A percentile compares a stretch with the other conserved stretches of the same genome.
These are phyloP conservation scores for Megaceryle maxima DNA, from an alignment of 2,113 vertebrate species.

Conservation along the genomic window DNA sequence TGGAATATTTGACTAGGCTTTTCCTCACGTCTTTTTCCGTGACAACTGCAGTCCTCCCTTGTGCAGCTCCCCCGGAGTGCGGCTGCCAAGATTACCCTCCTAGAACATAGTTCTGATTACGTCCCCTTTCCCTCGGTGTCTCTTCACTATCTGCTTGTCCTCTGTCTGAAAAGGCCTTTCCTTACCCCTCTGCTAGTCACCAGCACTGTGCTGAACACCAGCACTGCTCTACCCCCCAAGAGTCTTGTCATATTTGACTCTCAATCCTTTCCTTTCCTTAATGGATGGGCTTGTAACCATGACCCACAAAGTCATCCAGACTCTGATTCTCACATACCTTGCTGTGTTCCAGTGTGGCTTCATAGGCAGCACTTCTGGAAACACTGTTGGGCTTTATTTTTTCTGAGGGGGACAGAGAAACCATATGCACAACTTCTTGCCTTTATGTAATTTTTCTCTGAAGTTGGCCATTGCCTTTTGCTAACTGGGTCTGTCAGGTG, in stretches of 20 bases:
- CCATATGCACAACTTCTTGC: neutral
- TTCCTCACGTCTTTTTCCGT: rapidly evolving
- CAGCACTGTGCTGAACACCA: neutral
- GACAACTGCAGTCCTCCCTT: neutral
- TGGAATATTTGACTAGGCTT: neutral
- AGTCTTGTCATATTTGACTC: neutral
- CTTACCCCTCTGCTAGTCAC: neutral
- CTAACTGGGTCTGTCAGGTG: neutral
- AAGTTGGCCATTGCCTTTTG: neutral
- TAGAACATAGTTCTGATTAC: neutral
- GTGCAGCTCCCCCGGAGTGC: neutral
- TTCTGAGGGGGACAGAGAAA: neutral
- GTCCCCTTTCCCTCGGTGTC: rapidly evolving
- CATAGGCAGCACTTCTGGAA: neutral
- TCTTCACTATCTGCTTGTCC: neutral
- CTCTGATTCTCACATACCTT: neutral
- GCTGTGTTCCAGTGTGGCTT: neutral
- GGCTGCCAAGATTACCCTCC: neutral
- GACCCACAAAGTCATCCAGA: neutral
- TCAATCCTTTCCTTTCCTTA: neutral
- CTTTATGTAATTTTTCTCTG: neutral
- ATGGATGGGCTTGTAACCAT: neutral
- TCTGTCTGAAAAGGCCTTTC: neutral
- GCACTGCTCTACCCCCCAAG: neutral
- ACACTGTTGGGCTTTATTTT: neutral